These are phyloP conservation scores for Acyrthosiphon pisum DNA, from an alignment of 1,140 invertebrate genomes.

Conservation along the genomic window DNA sequence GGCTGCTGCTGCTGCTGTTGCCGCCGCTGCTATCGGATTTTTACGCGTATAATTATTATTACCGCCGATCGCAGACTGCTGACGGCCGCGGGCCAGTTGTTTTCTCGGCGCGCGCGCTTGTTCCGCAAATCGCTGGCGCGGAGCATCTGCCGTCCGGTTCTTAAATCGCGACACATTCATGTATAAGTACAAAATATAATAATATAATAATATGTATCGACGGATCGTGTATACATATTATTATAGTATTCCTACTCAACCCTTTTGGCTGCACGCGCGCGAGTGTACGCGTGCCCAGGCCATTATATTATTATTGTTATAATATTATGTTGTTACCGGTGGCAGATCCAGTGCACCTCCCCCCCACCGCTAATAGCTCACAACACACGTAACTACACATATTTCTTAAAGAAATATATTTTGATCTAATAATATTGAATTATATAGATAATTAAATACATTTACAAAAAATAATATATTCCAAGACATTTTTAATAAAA, in stretches of 20 bases:
- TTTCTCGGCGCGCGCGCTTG: neutral
- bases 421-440: neutral
- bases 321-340: neutral
- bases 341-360: neutral
- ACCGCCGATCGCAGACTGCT: neutral
- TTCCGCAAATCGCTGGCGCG: neutral
- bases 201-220: neutral
- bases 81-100: conserved; percentile 7
- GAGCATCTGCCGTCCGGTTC: neutral
- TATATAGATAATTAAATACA: no score
- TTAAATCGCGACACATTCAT: neutral
- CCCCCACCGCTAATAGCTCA: no score
- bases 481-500: no score
- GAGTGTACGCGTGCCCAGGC: neutral
- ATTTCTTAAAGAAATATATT: neutral
- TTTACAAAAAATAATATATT: no score
- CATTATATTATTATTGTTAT: neutral
- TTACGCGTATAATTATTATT: conserved; percentile 17
- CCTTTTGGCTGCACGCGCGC: neutral
- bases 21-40: conserved; percentile 5
- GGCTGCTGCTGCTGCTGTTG: neutral
- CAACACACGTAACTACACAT: neutral
- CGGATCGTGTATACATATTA: neutral
- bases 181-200: no score
- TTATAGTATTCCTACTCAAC: neutral